Evolutionary conservation across 2,888 invertebrate genomes (phyloP), one percentile per base, ranked within the genome.

Genomic region (Tetanocera ferruginea): DNA sequence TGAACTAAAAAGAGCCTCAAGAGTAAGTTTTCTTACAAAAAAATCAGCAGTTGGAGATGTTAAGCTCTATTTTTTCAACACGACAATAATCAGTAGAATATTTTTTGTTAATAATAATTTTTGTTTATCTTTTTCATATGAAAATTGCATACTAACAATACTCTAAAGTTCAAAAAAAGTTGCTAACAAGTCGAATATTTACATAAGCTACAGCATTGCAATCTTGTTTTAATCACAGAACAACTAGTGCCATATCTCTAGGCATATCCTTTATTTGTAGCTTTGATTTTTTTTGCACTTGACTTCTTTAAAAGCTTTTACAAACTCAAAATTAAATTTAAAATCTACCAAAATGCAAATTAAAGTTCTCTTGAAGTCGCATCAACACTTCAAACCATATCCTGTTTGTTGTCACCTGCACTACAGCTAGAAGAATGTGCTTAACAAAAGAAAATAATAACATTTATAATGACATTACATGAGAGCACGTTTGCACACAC

Each of bases 391-490:
- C 55, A 51, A n/a, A 71, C 31, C 55, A n/a, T 23, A 71, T 71
- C 57, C 71, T 37, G 71, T 71, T 34, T 57, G 52, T 55, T 57
- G 55, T 34, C 71, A 71, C 71, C 71, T 71, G 28, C 51, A 25
- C 25, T 60, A 5, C 5, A 28, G 69, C 23, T 69, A 14, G 31
- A 6, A 28, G 64, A 14, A 64, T 28, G 71, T 25, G 43, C 14
- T 73, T 37, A 43, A 62, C 73, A 49, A 62, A 73, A 55, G 73
- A 62, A 73, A 62, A 62, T 73, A 73, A 73, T 73, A 49, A 62
- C 73, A 73, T 73, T 73, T 73, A 73, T 73, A 73, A 73, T 73
- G 73, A 60, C 73, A 62, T 73, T 62, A 73, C 73, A 62, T 60
- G 28, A 43, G 62, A 34, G 17, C 25, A 66, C 28, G 25, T 31